Conservation (phyloP, 2,113 vertebrate genomes). For the Macrotis lagotis region DNA sequence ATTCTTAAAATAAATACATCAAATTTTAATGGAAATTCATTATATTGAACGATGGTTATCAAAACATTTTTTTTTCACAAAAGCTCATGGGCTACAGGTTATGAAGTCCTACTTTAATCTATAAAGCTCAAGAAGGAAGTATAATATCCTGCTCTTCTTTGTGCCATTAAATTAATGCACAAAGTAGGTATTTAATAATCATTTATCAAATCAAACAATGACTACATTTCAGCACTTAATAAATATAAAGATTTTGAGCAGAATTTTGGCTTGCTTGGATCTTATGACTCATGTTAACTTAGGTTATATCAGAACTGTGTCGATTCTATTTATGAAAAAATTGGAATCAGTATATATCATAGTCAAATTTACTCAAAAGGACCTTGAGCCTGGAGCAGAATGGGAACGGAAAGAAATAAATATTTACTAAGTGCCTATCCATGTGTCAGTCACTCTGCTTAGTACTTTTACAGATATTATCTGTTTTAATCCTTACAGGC, state of each 20-base stretch:
- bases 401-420: neutral
- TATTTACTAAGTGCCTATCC: neutral
- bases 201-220: neutral
- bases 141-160: neutral
- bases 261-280: neutral
- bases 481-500: neutral
- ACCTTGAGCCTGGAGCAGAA: neutral
- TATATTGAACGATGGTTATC: neutral
- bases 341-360: neutral
- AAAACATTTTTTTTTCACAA: neutral
- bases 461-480: neutral
- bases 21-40: neutral
- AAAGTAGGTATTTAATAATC: neutral
- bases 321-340: neutral
- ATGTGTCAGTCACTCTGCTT: too few relatives aligned
- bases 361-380: neutral
- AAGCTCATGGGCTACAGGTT: neutral
- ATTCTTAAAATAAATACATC: neutral
- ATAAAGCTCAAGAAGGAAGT: neutral
- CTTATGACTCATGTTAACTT: neutral
- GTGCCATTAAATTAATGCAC: neutral
- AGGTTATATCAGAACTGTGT: neutral
- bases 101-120: neutral
- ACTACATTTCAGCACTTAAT: neutral
- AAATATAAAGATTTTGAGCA: constrained; percentile 13